Evolutionary conservation across 2,113 vertebrate species (phyloP), one percentile per base, ranked within the genome.

Genomic region (zebrafish (Danio rerio)): DNA sequence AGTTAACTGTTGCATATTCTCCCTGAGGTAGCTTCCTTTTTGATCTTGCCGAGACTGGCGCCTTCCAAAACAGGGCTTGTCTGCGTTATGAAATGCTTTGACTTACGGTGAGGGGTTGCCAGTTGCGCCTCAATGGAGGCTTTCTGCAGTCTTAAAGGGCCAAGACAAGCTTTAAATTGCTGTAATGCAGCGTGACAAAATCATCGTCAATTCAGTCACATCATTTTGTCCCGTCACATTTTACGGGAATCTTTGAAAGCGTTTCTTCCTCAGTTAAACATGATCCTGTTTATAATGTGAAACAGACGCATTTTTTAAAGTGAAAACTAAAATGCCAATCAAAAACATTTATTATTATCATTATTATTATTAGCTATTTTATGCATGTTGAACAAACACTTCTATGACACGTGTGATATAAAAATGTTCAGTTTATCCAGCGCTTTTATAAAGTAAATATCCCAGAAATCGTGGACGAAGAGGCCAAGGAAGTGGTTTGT

Each of bases 1-100:
- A 85, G 88, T 89, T 90, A 88, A 89, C 89, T 88, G 86, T 82
- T 87, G 88, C 90, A 83, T 79, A 81, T 84, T 90, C 87, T 90
- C 89, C 90, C 88, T 21, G 85, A 90, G 88, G 87, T 90, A 86
- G 85, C 85, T 84, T 89, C 87, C 86, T 84, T 86, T 92, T 89
- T 90, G 90, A 91, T 91, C 85, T 85, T 56, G 83, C 90, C 88
- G 90, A 87, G 87, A 65, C 90, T 90, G 91, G 91, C 91, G 91
- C 91, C 91, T 89, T 88, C 74, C 89, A 85, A 85, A 90, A 87
- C 89, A 88, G 87, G 87, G 88, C 89, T 87, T 87, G 91, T 92
- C 91, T 92, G 89, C 88, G 88, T 88, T 90, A 89, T 90, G 87
- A 90, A 90, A 88, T 82, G 87, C 87, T 87, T 86, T 88, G 87